Conservation (phyloP, 1,140 invertebrate species). For the Zaprionus camerounensis region DNA sequence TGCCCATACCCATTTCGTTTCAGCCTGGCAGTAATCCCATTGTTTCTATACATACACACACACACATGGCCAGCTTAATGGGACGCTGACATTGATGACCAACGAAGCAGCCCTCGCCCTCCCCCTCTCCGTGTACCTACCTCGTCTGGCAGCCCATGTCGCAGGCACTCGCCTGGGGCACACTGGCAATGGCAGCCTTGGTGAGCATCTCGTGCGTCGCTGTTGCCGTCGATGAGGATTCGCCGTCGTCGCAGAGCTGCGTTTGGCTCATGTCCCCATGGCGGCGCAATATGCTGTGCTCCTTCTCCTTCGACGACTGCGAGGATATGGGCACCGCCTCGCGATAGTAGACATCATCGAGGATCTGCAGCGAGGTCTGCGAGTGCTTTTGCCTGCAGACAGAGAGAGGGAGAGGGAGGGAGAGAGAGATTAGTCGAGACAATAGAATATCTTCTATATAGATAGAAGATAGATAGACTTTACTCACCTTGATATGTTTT, state of each 20-base stretch:
- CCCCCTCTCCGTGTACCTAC: constrained; percentile 42
- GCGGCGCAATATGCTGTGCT: constrained; percentile 77
- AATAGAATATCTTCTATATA: not conserved
- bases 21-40: not conserved
- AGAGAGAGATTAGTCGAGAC: not conserved
- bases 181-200: constrained; percentile 59
- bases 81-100: not conserved
- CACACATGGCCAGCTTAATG: not conserved
- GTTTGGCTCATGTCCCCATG: constrained; percentile 75
- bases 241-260: constrained; percentile 63
- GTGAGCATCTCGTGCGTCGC: constrained; percentile 71
- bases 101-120: no score
- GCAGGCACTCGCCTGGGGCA: constrained; percentile 69
- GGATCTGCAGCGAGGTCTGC: constrained; percentile 80
- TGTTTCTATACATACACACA: not conserved
- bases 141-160: constrained; percentile 84
- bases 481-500: constrained; percentile 83
- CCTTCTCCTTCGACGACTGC: constrained; percentile 73
- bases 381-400: constrained; percentile 76
- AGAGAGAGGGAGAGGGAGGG: not conserved
- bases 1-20: not conserved
- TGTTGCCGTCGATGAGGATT: constrained; percentile 70
- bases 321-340: constrained; percentile 73
- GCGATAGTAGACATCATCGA: constrained; percentile 82
- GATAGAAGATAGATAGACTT: no score